Evolutionary conservation across 1,140 invertebrate species (phyloP), one percentile per base, ranked within the genome.

Genomic region (Zophobas atratus): DNA sequence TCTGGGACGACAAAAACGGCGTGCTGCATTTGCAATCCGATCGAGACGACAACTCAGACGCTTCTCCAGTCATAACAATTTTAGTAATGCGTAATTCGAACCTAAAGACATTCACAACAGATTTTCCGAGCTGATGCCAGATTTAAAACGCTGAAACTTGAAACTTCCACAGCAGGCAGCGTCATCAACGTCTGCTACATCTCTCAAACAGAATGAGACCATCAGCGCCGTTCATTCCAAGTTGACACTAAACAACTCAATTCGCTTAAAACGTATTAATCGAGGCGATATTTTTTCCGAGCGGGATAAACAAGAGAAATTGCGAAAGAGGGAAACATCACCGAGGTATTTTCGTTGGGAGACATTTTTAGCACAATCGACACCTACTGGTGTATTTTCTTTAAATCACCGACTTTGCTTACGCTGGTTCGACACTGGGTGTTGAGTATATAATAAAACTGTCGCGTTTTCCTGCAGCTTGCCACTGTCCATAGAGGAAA

Each of bases 31-130:
- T 60, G 56, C 56, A 60, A 60, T 36, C 35, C 56, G 56, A 60
- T 60, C 56, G 56, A 60, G 56, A 60, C 56, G 56, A 60, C 56
- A 60, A 32, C 60, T 41, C 60, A 67, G 38, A 67, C 39, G 38
- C n/a, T 67, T 36, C 60, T 41, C 60, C 60, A 38, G 38, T 67
- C 38, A 67, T 36, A 67, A 67, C 60, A 67, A 41, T 67, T 67
- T 67, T 67, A 67, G 60, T 43, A 67, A 67, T 43, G 60, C 39
- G 60, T 67, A 67, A 67, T 36, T 67, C 39, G 60, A 67, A 67
- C 20, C 60, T 38, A 67, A 67, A 8, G 39, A 41, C 60, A 43
- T 67, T 67, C 60, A 39, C 60, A 39, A 38, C 60, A 41, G 36
- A 67, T 67, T 67, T 39, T 39, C 60, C 39, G 2, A 41, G 36